These are phyloP conservation scores for Laupala kohalensis DNA, from an alignment of 1,140 invertebrate genomes.

Conservation along the genomic window DNA sequence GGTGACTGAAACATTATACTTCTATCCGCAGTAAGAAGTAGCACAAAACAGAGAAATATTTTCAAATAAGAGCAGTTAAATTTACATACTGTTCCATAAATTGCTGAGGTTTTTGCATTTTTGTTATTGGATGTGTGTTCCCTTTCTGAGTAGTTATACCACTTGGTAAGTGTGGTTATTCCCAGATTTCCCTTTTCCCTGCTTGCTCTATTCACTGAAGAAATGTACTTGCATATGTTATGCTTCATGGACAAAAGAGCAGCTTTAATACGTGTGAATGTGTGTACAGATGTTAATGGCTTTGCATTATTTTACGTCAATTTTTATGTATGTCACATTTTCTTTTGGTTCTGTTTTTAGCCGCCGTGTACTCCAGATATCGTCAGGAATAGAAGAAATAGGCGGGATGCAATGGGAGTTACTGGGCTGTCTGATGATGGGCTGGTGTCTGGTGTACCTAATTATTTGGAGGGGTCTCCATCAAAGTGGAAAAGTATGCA, in stretches of 20 bases:
- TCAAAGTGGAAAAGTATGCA: slow-evolving; percentile 53
- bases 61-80: too few species aligned
- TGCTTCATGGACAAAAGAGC: background rate
- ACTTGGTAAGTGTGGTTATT: background rate
- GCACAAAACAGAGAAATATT: too few species aligned
- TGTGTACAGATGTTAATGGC: too few species aligned
- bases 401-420: slow-evolving; percentile 57
- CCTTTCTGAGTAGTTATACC: background rate
- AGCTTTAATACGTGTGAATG: too few species aligned
- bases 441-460: slow-evolving; percentile 57
- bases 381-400: slow-evolving; percentile 45
- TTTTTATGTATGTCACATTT: background rate
- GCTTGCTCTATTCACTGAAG: background rate
- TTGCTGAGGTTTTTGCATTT: background rate
- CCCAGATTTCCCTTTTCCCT: background rate
- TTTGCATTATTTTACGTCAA: too few species aligned
- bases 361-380: slow-evolving; percentile 36
- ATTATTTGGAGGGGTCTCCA: slow-evolving; percentile 58
- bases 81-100: background rate
- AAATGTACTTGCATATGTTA: background rate
- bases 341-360: slow-evolving; percentile 24
- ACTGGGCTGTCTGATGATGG: slow-evolving; percentile 46
- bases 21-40: too few species aligned
- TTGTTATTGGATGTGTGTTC: background rate
- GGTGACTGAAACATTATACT: too few species aligned